Conservation (phyloP, 2,888 invertebrate genomes). For the Helicoverpa assulta region DNA sequence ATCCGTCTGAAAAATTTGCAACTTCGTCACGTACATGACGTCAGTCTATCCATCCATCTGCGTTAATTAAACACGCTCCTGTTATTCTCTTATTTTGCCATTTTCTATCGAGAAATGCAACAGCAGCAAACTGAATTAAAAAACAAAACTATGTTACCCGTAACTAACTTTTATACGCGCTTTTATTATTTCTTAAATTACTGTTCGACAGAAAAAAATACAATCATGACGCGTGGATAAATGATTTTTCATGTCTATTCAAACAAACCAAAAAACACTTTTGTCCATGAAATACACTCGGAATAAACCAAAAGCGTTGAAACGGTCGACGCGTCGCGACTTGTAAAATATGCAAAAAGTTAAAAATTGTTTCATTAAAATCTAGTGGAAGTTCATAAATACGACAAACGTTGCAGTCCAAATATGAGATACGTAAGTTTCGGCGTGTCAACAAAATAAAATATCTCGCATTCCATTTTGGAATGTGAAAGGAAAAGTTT, state of each 20-base stretch:
- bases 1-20: conserved; percentile 38
- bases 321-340: not conserved
- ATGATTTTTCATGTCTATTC: not conserved
- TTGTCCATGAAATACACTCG: not conserved
- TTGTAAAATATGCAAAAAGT: not conserved
- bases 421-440: conserved; percentile 3
- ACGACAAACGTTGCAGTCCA: not conserved
- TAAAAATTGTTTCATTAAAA: conserved; percentile 8
- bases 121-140: conserved; percentile 10
- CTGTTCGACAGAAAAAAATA: not conserved
- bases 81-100: conserved; percentile 47
- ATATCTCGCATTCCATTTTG: conserved; percentile 27
- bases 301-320: not conserved
- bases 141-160: not conserved
- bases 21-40: conserved; percentile 46
- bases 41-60: conserved; percentile 47
- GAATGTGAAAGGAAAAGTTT: conserved; percentile 2
- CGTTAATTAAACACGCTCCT: conserved; percentile 45
- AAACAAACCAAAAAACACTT: not conserved
- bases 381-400: not conserved
- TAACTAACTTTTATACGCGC: not conserved
- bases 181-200: too few relatives aligned
- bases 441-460: not conserved
- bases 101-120: conserved; percentile 29
- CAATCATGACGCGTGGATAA: not conserved